Evolutionary conservation across 2,797 vertebrate genomes (phyloP).

Genomic region (Tragopan temminckii): DNA sequence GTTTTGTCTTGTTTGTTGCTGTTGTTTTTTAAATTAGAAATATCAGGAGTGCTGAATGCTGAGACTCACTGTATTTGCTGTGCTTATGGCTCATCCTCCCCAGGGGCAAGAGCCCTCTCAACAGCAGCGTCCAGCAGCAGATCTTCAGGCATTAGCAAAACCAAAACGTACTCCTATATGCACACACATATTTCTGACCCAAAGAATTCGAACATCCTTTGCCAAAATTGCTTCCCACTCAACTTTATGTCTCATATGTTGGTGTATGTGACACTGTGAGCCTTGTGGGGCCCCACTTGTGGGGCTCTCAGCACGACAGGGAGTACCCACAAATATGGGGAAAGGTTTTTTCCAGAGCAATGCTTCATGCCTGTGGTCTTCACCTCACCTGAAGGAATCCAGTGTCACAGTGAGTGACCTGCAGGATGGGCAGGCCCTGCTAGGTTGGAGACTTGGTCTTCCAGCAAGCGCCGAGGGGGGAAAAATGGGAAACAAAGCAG

Average conservation of each 20-base stretch:
- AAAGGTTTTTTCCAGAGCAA: neutral
- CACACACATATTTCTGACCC: neutral
- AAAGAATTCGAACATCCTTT: neutral
- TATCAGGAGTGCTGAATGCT: neutral
- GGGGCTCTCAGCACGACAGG: neutral
- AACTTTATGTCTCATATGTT: neutral
- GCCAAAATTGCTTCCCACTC: neutral
- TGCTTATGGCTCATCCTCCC: neutral
- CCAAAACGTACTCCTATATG: neutral
- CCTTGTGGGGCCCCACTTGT: neutral
- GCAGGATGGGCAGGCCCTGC: neutral
- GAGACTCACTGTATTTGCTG: neutral
- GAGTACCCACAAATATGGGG: accelerated
- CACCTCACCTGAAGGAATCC: neutral
- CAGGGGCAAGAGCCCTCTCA: neutral
- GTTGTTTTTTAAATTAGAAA: neutral
- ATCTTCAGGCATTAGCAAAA: neutral
- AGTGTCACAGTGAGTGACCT: neutral
- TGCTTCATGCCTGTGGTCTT: neutral
- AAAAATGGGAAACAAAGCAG: neutral
- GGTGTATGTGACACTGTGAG: neutral
- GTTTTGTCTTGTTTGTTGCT: neutral
- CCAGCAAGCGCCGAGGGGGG: neutral
- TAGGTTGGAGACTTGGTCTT: neutral
- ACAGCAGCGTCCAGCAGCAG: neutral